Conservation (phyloP, 2,888 invertebrate genomes). For the Carpatolechia fugitivella region DNA sequence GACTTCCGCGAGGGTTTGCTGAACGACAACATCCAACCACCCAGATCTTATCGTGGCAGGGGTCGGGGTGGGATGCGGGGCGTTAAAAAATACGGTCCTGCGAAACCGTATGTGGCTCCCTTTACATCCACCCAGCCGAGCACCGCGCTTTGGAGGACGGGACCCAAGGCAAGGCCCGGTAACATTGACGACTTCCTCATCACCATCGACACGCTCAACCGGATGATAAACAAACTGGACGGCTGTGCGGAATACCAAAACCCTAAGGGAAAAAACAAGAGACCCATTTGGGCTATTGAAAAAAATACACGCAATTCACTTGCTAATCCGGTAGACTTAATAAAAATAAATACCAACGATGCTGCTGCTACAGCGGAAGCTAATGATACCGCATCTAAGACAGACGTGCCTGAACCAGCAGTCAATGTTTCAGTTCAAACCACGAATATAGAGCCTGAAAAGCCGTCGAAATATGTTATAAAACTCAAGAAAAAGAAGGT, state of each 20-base stretch:
- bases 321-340: neutral
- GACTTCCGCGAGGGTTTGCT: too few species aligned
- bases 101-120: neutral
- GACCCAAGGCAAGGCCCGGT: neutral
- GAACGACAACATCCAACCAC: neutral
- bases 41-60: neutral
- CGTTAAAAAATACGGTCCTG: neutral
- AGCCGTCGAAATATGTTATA: too few species aligned
- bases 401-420: neutral
- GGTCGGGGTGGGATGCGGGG: neutral
- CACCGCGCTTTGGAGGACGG: neutral
- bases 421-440: neutral
- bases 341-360: neutral
- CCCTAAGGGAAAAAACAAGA: slow-evolving; percentile 19
- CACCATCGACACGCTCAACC: slow-evolving; percentile 52
- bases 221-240: slow-evolving; percentile 48
- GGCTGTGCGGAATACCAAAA: slow-evolving; percentile 14
- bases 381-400: too few species aligned
- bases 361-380: neutral
- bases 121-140: neutral
- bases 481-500: neutral
- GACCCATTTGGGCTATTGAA: slow-evolving; percentile 8
- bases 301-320: neutral
- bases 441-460: neutral
- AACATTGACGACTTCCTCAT: slow-evolving; percentile 29